A percentile compares a stretch with the other conserved stretches of the same genome.
Conservation (phyloP, 2,888 invertebrate species). For the Drosophila meridionalis region DNA sequence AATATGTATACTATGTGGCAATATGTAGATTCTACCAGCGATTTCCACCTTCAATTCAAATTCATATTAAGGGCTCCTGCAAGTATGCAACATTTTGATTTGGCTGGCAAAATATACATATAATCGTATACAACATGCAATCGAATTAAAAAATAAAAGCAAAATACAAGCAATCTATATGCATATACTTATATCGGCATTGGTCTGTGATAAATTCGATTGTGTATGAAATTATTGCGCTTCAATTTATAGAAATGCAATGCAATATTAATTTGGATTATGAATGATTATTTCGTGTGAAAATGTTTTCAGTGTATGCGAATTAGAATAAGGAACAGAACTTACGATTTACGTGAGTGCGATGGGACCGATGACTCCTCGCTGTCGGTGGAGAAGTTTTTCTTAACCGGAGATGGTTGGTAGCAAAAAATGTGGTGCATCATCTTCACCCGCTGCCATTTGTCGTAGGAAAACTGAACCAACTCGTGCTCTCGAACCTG, state of each 20-base stretch:
- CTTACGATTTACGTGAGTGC: constrained; percentile 86
- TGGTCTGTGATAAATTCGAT: background rate
- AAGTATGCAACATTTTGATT: constrained; percentile 27
- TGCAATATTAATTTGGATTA: background rate
- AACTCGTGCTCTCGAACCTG: constrained; percentile 92
- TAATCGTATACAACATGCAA: constrained; percentile 31
- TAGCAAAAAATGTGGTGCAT: constrained; percentile 96
- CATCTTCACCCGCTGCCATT: constrained; percentile 93
- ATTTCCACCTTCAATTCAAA: constrained; percentile 2
- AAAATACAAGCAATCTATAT: background rate
- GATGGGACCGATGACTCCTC: constrained; percentile 85
- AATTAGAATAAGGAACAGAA: constrained; percentile 31
- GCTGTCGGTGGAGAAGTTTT: constrained; percentile 92
- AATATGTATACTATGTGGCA: background rate
- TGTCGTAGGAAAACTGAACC: constrained; percentile 92
- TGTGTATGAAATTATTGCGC: constrained; percentile 3
- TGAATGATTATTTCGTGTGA: constrained; percentile 15
- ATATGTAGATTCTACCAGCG: background rate
- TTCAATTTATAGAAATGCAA: background rate
- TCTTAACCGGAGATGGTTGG: constrained; percentile 93
- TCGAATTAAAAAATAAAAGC: constrained; percentile 1
- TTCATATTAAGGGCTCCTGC: constrained; percentile 25
- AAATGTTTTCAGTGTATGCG: background rate
- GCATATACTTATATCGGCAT: background rate
- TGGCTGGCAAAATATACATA: background rate